phyloP scores from a whole-genome alignment of 2,888 invertebrate genomes.

The Leptopilina myrica region DNA sequence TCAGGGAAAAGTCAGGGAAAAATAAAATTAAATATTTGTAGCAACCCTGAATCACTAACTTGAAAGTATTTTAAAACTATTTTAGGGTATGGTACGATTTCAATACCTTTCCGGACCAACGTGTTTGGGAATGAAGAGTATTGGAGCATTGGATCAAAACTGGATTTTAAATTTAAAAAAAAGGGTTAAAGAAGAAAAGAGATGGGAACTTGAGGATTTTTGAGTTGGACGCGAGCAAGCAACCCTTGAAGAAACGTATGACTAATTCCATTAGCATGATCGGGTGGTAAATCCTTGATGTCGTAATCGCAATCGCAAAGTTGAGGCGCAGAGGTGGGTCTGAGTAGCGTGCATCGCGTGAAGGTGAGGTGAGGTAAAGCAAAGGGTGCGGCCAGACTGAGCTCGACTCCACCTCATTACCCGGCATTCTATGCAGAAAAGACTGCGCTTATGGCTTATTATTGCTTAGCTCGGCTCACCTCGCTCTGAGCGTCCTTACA shows the following conservation, averaged over 20 bases:
- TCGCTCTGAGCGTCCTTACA: conserved; percentile 58
- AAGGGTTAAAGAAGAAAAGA: too few species aligned
- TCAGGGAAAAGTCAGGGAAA: too few species aligned
- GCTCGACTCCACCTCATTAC: conserved; percentile 77
- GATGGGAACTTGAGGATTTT: too few species aligned
- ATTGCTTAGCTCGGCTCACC: conserved; percentile 72
- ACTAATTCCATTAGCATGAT: conserved; percentile 20
- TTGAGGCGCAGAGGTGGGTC: conserved; percentile 57
- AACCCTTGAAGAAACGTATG: background rate
- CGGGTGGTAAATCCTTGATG: conserved; percentile 63
- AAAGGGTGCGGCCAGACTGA: conserved; percentile 75
- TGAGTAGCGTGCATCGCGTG: conserved; percentile 56
- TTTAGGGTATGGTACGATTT: too few species aligned
- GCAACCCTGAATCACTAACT: too few species aligned
- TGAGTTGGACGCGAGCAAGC: too few species aligned
- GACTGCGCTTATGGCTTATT: conserved; percentile 75
- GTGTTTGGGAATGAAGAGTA: too few species aligned
- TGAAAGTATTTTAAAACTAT: too few species aligned
- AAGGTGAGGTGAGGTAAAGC: conserved; percentile 61
- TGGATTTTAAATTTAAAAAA: too few species aligned
- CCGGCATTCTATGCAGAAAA: conserved; percentile 76
- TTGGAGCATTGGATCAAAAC: too few species aligned
- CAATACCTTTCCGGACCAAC: too few species aligned
- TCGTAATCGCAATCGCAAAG: conserved; percentile 68
- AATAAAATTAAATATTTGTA: too few species aligned